Evolutionary conservation across 2,888 invertebrate species (phyloP).

Genomic region (Perizoma flavofasciatum): DNA sequence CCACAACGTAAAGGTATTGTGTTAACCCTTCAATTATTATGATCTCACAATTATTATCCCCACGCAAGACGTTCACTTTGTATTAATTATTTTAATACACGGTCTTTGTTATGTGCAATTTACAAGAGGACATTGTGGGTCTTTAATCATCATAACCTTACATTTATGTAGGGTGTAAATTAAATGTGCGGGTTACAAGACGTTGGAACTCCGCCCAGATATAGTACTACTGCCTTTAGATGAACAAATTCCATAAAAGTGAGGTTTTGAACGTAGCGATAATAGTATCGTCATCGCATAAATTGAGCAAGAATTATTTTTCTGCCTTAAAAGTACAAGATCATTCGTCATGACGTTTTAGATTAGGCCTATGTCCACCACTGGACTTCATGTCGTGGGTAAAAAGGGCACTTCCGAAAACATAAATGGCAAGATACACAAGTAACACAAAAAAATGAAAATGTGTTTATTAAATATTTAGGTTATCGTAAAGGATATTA

Average conservation of each 20-base stretch:
- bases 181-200: slow-evolving; percentile 72
- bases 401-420: no score
- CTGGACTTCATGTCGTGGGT: no score
- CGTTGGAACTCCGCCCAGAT: slow-evolving; percentile 73
- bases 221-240: slow-evolving; percentile 56
- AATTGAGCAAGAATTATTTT: no score
- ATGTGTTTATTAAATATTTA: no score
- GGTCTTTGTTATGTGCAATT: slow-evolving; percentile 56
- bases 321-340: no score
- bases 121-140: slow-evolving; percentile 51
- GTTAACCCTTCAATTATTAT: slow-evolving; percentile 32
- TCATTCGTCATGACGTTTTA: no score
- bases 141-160: slow-evolving; percentile 62
- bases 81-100: slow-evolving; percentile 61
- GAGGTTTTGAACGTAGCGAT: background rate
- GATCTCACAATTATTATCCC: slow-evolving; percentile 43
- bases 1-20: no score
- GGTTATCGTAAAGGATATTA: no score
- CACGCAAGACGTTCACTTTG: slow-evolving; percentile 45
- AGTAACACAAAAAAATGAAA: no score
- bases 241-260: slow-evolving; percentile 26
- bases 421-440: no score
- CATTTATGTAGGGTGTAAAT: slow-evolving; percentile 71
- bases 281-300: no score
- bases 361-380: no score